Evolutionary conservation across 1,140 invertebrate species (phyloP), one percentile per base, ranked within the genome.

Genomic region (Drosophila teissieri): DNA sequence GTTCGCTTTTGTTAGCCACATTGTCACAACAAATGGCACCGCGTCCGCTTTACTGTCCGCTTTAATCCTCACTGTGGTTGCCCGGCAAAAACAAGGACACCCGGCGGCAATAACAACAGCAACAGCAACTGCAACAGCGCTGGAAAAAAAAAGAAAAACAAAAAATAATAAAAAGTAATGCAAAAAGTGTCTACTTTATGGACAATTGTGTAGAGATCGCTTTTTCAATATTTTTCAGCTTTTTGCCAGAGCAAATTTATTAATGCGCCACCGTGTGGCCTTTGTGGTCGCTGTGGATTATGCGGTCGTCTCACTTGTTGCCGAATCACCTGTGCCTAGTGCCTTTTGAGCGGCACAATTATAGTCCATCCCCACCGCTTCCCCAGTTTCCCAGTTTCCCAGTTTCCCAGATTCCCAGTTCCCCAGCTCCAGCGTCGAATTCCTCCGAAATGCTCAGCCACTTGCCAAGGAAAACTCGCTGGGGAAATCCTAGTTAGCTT

Each of bases 1-100:
- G 55, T 73, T 74, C 80, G 79, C 62, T 76, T 88, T 88, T 79
- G 82, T 83, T 86, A 81, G 70, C 78, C 79, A 79, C 79, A 86
- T 75, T 88, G 80, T 80, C 81, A 84, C 72, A 84, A 73, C 76
- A 75, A 70, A 52, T 51, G 53, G 24, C 24, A 34, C 24, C 58
- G 56, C 54, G 68, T 56, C 56, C 49, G 45, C 69, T 57, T n/a
- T 55, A 54, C 70, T 89, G 80, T 89, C 78, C 82, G 69, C 80
- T 90, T 90, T 90, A 91, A 91, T 91, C 90, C 90, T 79, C 75
- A 54, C 74, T 88, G 82, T 79, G 82, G 82, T 86, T 19, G 81
- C 82, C 40, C 39, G 45, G 51, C 49, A 74, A 73, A 74, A 68
- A 68, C 68, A 70, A 70, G 68, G 51, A 69, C 67, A 49, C 64